phyloP scores from a whole-genome alignment of 1,140 invertebrate genomes.

The Diorhabda carinulata region DNA sequence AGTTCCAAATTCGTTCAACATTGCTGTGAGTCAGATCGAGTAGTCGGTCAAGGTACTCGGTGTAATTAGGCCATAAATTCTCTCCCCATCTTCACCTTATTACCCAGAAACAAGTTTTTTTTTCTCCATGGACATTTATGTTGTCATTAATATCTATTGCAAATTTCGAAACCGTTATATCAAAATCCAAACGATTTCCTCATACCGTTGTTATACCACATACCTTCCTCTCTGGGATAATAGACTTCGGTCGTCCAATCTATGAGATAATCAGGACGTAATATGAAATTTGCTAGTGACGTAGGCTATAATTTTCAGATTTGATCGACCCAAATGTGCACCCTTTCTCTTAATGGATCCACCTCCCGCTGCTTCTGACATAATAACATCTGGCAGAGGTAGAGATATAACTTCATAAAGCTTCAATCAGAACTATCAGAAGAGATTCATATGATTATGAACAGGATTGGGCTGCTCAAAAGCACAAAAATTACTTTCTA shows the following conservation, averaged over 20 bases:
- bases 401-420: neutral
- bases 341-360: neutral
- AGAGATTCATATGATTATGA: no score
- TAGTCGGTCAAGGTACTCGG: no score
- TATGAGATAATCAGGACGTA: neutral
- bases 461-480: no score
- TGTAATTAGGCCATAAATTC: no score
- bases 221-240: neutral
- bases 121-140: no score
- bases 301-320: constrained; percentile 1
- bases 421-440: neutral
- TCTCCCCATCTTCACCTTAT: no score
- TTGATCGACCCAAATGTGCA: constrained; percentile 1
- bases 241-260: neutral
- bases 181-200: neutral
- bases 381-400: neutral
- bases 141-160: no score
- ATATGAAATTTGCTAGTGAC: neutral
- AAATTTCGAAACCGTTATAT: neutral
- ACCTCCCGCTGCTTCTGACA: neutral
- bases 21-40: no score
- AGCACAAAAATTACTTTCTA: no score
- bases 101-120: no score
- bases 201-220: neutral
- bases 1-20: no score